phyloP scores from a whole-genome alignment of 1,140 invertebrate genomes.

The Penaeus vannamei region DNA sequence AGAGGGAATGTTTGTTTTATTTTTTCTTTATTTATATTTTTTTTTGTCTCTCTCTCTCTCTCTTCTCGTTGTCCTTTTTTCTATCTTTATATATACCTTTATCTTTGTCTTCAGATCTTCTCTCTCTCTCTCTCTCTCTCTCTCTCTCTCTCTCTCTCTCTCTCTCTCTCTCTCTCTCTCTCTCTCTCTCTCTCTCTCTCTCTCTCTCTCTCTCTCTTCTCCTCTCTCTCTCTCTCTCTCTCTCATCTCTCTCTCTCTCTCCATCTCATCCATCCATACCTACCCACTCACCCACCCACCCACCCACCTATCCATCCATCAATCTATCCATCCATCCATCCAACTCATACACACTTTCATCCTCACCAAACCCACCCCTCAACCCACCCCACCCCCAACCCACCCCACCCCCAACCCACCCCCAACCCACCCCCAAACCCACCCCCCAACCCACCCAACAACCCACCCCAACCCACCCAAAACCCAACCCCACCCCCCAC shows the following conservation, averaged over 20 bases:
- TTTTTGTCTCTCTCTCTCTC: not conserved
- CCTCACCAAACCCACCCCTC: not conserved
- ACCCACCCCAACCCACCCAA: not conserved
- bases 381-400: not conserved
- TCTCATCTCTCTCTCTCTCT: too few relatives aligned
- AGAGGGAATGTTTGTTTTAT: too few relatives aligned
- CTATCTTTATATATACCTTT: too few relatives aligned
- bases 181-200: not conserved
- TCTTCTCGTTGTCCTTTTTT: conserved; percentile 13
- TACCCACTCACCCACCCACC: not conserved
- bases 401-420: not conserved
- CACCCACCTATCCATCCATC: not conserved
- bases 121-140: not conserved
- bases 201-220: not conserved
- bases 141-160: not conserved
- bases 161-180: not conserved
- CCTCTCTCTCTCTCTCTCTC: too few relatives aligned
- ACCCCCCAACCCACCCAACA: not conserved
- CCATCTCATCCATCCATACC: not conserved
- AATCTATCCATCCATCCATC: not conserved
- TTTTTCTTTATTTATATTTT: not conserved
- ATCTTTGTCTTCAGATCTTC: not conserved
- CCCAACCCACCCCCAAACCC: not conserved
- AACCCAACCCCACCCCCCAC: not conserved
- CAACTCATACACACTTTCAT: not conserved